Conservation (phyloP, 1,140 invertebrate species). For the Pantala flavescens region DNA sequence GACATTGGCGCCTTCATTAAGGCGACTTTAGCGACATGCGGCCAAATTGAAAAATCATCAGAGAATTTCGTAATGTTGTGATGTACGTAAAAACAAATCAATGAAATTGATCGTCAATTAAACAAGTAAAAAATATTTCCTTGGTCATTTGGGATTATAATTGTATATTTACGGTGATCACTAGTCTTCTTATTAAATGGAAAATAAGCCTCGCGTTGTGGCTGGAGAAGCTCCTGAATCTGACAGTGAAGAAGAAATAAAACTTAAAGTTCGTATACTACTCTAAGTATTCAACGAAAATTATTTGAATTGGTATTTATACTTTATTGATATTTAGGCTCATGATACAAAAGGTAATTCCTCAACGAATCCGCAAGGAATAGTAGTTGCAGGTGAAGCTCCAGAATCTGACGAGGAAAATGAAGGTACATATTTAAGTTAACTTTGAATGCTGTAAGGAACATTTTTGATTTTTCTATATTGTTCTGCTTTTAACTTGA, state of each 20-base stretch:
- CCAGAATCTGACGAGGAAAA: conserved; percentile 1
- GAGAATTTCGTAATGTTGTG: too few species aligned
- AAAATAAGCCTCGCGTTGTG: neutral
- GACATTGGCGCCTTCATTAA: too few species aligned
- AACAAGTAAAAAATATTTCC: too few species aligned
- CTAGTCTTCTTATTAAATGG: neutral
- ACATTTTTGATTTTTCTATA: neutral
- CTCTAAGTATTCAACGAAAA: too few species aligned
- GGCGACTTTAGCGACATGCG: too few species aligned
- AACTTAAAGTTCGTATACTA: neutral
- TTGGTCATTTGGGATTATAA: neutral
- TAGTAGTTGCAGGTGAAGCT: neutral
- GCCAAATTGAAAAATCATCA: too few species aligned
- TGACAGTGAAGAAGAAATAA: neutral
- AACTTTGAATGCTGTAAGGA: neutral
- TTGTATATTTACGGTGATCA: neutral
- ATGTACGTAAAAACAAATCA: too few species aligned
- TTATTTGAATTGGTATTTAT: too few species aligned
- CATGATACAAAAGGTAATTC: neutral
- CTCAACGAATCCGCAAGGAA: neutral
- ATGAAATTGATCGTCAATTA: too few species aligned
- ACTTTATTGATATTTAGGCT: neutral
- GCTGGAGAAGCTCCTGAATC: neutral
- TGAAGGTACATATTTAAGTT: neutral
- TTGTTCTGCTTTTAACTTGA: neutral